These are phyloP conservation scores for Crocodylus rhombifer DNA, from an alignment of 2,797 vertebrate species.

Conservation along the genomic window DNA sequence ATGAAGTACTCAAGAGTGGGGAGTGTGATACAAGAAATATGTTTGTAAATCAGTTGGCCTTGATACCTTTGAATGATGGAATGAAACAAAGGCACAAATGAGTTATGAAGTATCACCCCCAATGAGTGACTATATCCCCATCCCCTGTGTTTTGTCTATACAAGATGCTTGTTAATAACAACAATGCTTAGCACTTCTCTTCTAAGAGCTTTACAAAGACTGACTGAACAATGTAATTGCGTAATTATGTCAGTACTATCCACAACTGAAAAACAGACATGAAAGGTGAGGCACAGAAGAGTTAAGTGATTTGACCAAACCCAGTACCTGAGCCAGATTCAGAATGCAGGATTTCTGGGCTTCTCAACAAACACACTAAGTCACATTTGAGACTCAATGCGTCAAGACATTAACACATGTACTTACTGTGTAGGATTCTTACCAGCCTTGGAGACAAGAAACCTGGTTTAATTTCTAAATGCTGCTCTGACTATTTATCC, in stretches of 20 bases:
- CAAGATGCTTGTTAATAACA: slow-evolving; percentile 57
- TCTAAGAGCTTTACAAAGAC: slow-evolving; percentile 28
- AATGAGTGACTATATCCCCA: neutral
- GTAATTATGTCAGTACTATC: slow-evolving; percentile 2
- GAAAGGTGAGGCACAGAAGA: neutral
- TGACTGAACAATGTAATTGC: slow-evolving; percentile 3
- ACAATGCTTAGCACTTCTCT: slow-evolving; percentile 45
- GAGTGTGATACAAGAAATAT: slow-evolving; percentile 45
- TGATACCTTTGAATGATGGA: slow-evolving; percentile 51
- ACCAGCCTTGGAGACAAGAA: fast-evolving
- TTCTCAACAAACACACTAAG: neutral
- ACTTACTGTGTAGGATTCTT: fast-evolving
- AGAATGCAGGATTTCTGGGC: neutral
- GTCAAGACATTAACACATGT: neutral
- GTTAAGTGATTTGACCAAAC: neutral
- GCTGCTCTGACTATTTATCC: neutral
- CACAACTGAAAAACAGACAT: neutral
- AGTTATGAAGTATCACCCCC: slow-evolving; percentile 49
- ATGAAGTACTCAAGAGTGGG: slow-evolving; percentile 42
- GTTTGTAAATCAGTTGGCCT: slow-evolving; percentile 51
- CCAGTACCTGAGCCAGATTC: neutral
- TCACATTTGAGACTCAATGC: neutral
- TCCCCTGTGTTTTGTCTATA: slow-evolving; percentile 18
- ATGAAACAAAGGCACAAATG: slow-evolving; percentile 57
- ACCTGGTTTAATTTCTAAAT: neutral